A percentile compares a stretch with the other conserved stretches of the same genome.
phyloP scores from a whole-genome alignment of 2,888 invertebrate species.

The Fragum fragum region DNA sequence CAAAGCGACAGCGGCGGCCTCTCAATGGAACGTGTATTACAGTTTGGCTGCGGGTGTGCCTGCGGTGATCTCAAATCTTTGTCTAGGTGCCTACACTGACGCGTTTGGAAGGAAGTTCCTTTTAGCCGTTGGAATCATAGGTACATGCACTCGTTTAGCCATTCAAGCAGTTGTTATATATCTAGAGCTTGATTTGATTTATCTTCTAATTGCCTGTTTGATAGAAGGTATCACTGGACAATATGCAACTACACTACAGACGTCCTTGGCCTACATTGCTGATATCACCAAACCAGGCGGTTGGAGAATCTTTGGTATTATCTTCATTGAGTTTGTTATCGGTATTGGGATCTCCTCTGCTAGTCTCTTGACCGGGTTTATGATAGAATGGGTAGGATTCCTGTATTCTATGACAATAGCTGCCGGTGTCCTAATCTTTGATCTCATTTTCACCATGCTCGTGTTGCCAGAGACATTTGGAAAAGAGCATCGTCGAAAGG shows the following conservation, averaged over 20 bases:
- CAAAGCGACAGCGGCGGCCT: constrained; percentile 52
- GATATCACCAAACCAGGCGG: constrained; percentile 66
- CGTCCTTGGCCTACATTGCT: constrained; percentile 60
- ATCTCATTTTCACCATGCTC: constrained; percentile 38
- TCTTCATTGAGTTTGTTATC: constrained; percentile 55
- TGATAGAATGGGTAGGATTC: constrained; percentile 54
- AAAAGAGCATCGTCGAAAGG: constrained; percentile 46
- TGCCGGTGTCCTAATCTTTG: constrained; percentile 45
- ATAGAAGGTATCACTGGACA: constrained; percentile 69
- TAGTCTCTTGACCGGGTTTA: constrained; percentile 49
- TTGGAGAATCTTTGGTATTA: constrained; percentile 56
- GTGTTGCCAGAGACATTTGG: constrained; percentile 56
- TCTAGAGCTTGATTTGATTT: constrained; percentile 60
- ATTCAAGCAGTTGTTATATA: constrained; percentile 60
- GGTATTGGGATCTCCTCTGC: constrained; percentile 52
- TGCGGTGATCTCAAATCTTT: constrained; percentile 50
- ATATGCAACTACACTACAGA: constrained; percentile 54
- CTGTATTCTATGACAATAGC: constrained; percentile 39
- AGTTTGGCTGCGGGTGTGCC: constrained; percentile 62
- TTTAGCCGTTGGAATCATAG: constrained; percentile 61
- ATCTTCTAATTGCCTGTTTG: constrained; percentile 63
- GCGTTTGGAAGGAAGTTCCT: constrained; percentile 69
- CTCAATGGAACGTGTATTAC: constrained; percentile 62
- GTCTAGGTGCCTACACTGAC: constrained; percentile 69
- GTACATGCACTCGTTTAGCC: constrained; percentile 57